Evolutionary conservation across 2,888 invertebrate species (phyloP), one percentile per base, ranked within the genome.

Genomic region (Eupithecia dodoneata): DNA sequence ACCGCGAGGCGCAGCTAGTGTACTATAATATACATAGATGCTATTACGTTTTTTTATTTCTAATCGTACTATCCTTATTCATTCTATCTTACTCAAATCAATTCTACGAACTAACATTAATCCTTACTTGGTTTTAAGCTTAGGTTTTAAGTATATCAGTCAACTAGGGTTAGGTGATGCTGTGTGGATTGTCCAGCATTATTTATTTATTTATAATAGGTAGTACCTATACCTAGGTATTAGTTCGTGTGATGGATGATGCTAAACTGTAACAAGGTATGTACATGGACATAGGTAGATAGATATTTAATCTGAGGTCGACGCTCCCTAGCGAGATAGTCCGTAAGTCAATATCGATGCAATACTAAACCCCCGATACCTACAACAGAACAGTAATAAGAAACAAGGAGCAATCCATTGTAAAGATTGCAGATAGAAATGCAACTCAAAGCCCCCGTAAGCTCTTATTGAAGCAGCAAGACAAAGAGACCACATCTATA

Each of bases 391-490:
- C 85, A 84, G 82, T 85, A 85, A 85, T 84, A 87, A 86, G 83
- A 85, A 87, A 86, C 86, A 84, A 87, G 84, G 82, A 87, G 87
- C 87, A 87, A 87, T 89, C 84, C 86, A 86, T 87, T 88, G 88
- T 90, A 89, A 91, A 76, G 77, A 91, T 91, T 88, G 87, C 85
- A 89, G 90, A 90, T 89, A 89, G 86, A 87, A 88, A 87, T 90
- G 90, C 89, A 90, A 83, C 81, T 80, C 84, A 87, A 86, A 87
- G 85, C 85, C 83, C 83, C 83, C 84, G 83, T 85, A 85, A 87
- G 88, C 88, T 86, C 85, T 82, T 87, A 86, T 85, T 84, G 85
- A 85, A 86, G 87, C 87, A 86, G 87, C 83, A 85, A 88, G 89
- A 90, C 91, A 91, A 91, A 92, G 90, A 88, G 88, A 86, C 80